These are phyloP conservation scores for Falco berigora DNA, from an alignment of 2,797 vertebrate genomes.

Conservation along the genomic window DNA sequence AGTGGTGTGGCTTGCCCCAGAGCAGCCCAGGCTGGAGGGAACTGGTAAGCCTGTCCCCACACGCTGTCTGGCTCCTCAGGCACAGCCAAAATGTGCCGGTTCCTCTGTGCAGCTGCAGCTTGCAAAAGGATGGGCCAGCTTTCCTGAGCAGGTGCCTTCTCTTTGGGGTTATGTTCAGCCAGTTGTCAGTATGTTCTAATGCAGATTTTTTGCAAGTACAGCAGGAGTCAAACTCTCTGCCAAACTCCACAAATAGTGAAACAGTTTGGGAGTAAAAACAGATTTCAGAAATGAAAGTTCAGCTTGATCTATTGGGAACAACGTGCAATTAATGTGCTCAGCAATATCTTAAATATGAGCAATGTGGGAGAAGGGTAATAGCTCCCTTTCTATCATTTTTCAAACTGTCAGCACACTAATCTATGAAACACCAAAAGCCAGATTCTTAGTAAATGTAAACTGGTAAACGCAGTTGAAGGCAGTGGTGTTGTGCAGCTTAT, in stretches of 20 bases:
- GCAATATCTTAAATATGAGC: constrained; percentile 54
- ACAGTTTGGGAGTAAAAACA: constrained; percentile 51
- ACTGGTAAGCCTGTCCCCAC: neutral
- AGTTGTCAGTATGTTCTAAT: constrained; percentile 18
- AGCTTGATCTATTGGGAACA: constrained; percentile 48
- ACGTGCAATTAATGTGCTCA: constrained; percentile 55
- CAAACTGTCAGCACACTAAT: constrained; percentile 41
- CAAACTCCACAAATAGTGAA: constrained; percentile 45
- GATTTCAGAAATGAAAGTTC: constrained; percentile 60
- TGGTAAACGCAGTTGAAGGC: neutral
- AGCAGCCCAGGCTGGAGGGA: neutral
- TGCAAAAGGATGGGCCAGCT: neutral
- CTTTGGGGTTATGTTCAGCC: neutral
- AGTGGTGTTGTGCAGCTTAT: neutral
- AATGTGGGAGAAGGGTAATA: constrained; percentile 64
- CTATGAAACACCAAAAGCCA: constrained; percentile 14
- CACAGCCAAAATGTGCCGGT: neutral
- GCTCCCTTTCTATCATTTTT: constrained; percentile 58
- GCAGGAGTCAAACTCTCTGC: constrained; percentile 33
- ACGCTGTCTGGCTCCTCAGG: neutral
- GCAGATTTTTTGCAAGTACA: neutral
- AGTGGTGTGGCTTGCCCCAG: neutral
- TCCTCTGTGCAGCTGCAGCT: neutral
- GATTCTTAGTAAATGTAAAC: constrained; percentile 9
- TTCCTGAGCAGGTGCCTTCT: constrained; percentile 44